phyloP scores from a whole-genome alignment of 2,797 vertebrate species.

The Eremophila alpestris region DNA sequence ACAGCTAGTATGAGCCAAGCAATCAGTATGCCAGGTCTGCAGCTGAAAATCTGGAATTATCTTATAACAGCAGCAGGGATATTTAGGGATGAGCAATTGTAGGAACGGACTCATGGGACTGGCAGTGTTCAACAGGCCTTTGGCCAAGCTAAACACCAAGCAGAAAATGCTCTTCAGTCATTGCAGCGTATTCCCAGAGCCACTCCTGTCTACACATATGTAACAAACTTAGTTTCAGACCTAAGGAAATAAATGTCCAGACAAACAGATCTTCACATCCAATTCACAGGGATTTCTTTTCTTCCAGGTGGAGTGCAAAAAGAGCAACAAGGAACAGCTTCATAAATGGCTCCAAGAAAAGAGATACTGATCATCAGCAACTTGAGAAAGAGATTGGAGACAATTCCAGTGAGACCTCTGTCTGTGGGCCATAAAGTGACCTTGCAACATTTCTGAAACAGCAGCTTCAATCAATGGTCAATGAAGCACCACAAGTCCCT shows the following conservation, averaged over 20 bases:
- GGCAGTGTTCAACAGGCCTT: background rate
- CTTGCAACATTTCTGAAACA: background rate
- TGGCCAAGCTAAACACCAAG: constrained; percentile 70
- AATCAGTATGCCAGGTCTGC: constrained; percentile 39
- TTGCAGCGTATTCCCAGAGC: background rate
- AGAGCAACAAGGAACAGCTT: background rate
- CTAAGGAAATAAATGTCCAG: background rate
- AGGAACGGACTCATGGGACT: constrained; percentile 50
- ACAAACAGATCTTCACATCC: background rate
- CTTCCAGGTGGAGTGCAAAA: background rate
- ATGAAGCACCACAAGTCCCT: accelerated
- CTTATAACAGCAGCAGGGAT: constrained; percentile 44
- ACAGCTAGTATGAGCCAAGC: constrained; percentile 14
- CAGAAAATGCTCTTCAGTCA: constrained; percentile 54
- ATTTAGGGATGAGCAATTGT: constrained; percentile 53
- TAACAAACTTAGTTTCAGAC: background rate
- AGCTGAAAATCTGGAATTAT: constrained; percentile 63
- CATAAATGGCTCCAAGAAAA: background rate
- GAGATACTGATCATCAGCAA: background rate
- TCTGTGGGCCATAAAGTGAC: background rate
- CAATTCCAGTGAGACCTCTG: background rate
- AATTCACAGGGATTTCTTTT: background rate
- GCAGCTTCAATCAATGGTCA: background rate
- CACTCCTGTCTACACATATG: background rate
- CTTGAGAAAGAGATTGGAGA: background rate